phyloP scores from a whole-genome alignment of 2,797 vertebrate genomes.

The Chiroxiphia lanceolata region DNA sequence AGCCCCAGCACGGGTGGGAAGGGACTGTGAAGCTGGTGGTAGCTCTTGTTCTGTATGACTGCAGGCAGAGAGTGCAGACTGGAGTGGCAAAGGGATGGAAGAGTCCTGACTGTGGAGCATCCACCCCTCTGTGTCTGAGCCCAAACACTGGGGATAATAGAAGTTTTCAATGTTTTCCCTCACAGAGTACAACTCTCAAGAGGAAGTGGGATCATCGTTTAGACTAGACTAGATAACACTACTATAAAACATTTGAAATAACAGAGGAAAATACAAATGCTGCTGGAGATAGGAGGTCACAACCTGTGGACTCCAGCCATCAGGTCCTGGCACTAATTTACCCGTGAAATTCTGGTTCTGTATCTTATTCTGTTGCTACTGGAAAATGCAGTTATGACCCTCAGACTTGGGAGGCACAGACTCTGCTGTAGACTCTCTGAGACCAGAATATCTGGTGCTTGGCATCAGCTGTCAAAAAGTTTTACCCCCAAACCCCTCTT shows the following conservation, averaged over 20 bases:
- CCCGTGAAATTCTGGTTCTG: neutral
- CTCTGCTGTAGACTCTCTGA: neutral
- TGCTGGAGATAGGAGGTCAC: neutral
- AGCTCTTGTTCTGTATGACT: neutral
- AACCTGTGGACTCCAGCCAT: neutral
- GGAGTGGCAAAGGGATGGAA: neutral
- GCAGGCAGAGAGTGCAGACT: neutral
- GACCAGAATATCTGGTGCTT: neutral
- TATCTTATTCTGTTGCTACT: neutral
- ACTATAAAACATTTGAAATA: neutral
- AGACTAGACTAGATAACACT: neutral
- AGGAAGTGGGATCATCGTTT: neutral
- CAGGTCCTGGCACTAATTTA: neutral
- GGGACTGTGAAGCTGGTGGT: neutral
- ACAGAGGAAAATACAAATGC: neutral
- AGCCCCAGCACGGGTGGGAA: rapidly evolving
- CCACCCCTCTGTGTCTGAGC: neutral
- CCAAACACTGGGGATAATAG: neutral
- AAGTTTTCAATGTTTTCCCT: neutral
- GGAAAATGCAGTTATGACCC: neutral
- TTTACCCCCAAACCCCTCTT: neutral
- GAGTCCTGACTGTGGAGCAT: neutral
- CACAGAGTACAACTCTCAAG: neutral
- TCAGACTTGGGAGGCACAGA: neutral
- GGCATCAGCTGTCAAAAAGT: neutral